Percentiles rank a stretch among this genome's conserved stretches.
These are phyloP conservation scores for Drosophila tani DNA, from an alignment of 1,140 invertebrate genomes.

Conservation along the genomic window DNA sequence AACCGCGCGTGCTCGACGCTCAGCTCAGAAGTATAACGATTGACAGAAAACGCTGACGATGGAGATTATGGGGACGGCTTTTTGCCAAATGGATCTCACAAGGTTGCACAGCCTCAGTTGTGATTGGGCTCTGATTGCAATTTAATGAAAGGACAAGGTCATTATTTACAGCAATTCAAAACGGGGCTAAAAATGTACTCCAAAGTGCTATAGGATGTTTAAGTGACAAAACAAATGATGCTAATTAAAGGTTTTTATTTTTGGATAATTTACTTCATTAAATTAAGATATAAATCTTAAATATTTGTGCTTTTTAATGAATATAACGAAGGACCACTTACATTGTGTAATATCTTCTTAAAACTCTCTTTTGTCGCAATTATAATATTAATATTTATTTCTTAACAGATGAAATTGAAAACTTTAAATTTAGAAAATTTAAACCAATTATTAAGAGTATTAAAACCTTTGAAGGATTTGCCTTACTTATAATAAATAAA, in stretches of 20 bases:
- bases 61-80: slow-evolving; percentile 27
- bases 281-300: not conserved
- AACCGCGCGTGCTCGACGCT: slow-evolving; percentile 43
- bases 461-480: too few relatives aligned
- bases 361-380: not conserved
- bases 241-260: not conserved
- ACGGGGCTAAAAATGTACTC: not conserved
- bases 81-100: slow-evolving; percentile 37
- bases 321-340: too few relatives aligned
- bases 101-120: slow-evolving; percentile 47
- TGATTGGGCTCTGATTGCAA: slow-evolving; percentile 31
- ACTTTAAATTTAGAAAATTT: too few relatives aligned
- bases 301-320: too few relatives aligned
- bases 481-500: too few relatives aligned
- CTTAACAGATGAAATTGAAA: too few relatives aligned
- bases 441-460: too few relatives aligned
- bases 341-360: too few relatives aligned
- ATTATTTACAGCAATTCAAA: slow-evolving; percentile 23
- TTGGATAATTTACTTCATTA: not conserved
- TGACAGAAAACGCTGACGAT: slow-evolving; percentile 29
- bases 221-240: slow-evolving; percentile 6
- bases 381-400: too few relatives aligned
- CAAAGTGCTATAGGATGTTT: not conserved
- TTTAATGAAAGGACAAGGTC: slow-evolving; percentile 41
- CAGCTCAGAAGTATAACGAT: slow-evolving; percentile 33